Evolutionary conservation across 2,113 vertebrate genomes (phyloP).

Genomic region (Gasterosteus nipponicus): DNA sequence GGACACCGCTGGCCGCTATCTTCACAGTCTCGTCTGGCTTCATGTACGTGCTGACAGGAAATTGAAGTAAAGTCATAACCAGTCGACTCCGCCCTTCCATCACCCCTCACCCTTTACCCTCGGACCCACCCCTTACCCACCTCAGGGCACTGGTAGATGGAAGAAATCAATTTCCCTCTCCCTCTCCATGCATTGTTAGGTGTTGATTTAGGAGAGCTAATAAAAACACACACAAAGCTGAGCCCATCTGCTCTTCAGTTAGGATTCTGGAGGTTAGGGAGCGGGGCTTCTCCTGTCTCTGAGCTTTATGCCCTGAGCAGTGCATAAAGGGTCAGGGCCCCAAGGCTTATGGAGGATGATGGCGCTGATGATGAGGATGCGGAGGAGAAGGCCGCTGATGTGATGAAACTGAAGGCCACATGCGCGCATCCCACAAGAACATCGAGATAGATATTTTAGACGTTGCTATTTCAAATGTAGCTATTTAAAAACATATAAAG

Average conservation of each 20-base stretch:
- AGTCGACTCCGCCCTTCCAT: slow-evolving; percentile 56
- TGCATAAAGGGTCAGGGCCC: slow-evolving; percentile 73
- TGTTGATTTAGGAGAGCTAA: slow-evolving; percentile 81
- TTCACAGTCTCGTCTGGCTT: slow-evolving; percentile 37
- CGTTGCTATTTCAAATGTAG: neutral
- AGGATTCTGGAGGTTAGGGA: slow-evolving; percentile 75
- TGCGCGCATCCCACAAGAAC: neutral
- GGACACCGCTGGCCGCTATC: slow-evolving; percentile 30
- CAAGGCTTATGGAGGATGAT: slow-evolving; percentile 49
- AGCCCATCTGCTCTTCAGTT: slow-evolving; percentile 78
- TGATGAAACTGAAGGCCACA: no score
- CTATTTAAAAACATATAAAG: slow-evolving; percentile 14
- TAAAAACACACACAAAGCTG: slow-evolving; percentile 80
- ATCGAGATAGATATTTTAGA: slow-evolving; percentile 18
- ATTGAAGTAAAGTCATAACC: slow-evolving; percentile 66
- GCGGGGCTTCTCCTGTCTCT: slow-evolving; percentile 69
- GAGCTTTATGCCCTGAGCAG: slow-evolving; percentile 65
- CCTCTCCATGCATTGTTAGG: slow-evolving; percentile 75
- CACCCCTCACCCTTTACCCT: slow-evolving; percentile 66
- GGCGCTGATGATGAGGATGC: slow-evolving; percentile 53
- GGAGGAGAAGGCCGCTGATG: slow-evolving; percentile 42
- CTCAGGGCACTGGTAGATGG: slow-evolving; percentile 64
- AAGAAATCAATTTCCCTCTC: slow-evolving; percentile 76
- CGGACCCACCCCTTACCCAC: slow-evolving; percentile 64
- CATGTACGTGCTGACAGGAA: slow-evolving; percentile 52